Evolutionary conservation across 37 sponge, comb jelly and placozoan genomes (phyloP).

Genomic region (Aplysina aerophoba): DNA sequence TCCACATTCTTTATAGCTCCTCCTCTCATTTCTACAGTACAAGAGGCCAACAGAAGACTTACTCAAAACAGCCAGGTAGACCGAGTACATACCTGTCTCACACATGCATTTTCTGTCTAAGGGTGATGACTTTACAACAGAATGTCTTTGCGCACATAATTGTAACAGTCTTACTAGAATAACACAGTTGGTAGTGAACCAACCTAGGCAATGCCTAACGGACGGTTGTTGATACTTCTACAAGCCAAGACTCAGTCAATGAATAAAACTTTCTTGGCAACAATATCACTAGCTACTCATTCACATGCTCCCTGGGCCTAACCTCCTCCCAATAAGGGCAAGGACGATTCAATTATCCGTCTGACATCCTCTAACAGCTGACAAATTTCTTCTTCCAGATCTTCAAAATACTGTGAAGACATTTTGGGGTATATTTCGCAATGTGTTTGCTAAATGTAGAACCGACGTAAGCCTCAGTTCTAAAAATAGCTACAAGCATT

Average conservation of each 20-base stretch:
- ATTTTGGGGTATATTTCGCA: not conserved
- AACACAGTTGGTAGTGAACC: too few species aligned
- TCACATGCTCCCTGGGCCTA: not conserved
- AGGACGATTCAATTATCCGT: not conserved
- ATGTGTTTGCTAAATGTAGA: not conserved
- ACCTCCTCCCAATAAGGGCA: conserved; percentile 22
- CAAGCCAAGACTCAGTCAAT: too few species aligned
- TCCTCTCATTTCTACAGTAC: conserved; percentile 47
- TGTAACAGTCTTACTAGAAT: too few species aligned
- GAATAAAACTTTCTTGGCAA: too few species aligned
- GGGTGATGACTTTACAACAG: too few species aligned
- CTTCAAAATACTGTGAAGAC: conserved; percentile 33
- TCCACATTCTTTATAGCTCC: conserved; percentile 30
- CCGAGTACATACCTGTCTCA: too few species aligned
- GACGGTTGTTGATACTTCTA: too few species aligned
- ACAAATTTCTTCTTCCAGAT: conserved; percentile 23
- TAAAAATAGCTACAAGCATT: not conserved
- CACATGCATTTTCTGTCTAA: too few species aligned
- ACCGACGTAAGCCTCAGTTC: not conserved
- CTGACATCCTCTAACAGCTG: not conserved
- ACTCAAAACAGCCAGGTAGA: too few species aligned
- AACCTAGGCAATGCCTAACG: too few species aligned
- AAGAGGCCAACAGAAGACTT: not conserved
- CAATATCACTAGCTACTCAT: too few species aligned
- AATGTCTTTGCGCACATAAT: too few species aligned